These are phyloP conservation scores for Sciurus carolinensis DNA, from an alignment of 2,797 vertebrate genomes.

Conservation along the genomic window DNA sequence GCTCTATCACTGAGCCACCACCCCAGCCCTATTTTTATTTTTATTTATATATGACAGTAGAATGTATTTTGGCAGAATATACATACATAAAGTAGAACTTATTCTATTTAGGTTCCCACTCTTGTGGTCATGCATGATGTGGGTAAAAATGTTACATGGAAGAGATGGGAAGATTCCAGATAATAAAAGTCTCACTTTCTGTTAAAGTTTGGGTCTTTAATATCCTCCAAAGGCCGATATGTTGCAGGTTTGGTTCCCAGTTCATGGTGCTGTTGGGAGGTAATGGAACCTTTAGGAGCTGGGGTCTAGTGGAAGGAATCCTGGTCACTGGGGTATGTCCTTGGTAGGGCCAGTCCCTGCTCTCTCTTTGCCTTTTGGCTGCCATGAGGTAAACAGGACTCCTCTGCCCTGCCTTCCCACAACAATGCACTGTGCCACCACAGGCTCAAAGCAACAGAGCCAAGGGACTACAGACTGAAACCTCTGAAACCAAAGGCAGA, in stretches of 20 bases:
- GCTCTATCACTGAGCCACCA: no score
- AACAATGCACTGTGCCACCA: no score
- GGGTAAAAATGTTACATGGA: background rate
- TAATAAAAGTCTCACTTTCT: background rate
- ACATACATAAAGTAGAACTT: no score
- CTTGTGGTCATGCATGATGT: no score
- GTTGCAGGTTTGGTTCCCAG: background rate
- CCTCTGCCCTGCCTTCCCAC: background rate
- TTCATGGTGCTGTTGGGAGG: background rate
- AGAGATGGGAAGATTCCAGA: background rate
- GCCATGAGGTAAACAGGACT: background rate
- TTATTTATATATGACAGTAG: no score
- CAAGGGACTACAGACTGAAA: background rate
- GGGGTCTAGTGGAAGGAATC: background rate
- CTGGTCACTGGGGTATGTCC: background rate
- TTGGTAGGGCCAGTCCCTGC: no score
- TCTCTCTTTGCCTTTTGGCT: background rate
- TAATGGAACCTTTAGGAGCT: background rate
- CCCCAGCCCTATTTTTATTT: no score
- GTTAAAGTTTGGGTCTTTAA: background rate
- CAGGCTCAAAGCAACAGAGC: background rate
- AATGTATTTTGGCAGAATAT: no score
- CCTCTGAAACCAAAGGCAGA: background rate
- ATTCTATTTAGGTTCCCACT: no score
- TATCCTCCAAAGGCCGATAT: background rate